Evolutionary conservation across 2,113 vertebrate genomes (phyloP), one percentile per base, ranked within the genome.

Genomic region (Prunella fulvescens): DNA sequence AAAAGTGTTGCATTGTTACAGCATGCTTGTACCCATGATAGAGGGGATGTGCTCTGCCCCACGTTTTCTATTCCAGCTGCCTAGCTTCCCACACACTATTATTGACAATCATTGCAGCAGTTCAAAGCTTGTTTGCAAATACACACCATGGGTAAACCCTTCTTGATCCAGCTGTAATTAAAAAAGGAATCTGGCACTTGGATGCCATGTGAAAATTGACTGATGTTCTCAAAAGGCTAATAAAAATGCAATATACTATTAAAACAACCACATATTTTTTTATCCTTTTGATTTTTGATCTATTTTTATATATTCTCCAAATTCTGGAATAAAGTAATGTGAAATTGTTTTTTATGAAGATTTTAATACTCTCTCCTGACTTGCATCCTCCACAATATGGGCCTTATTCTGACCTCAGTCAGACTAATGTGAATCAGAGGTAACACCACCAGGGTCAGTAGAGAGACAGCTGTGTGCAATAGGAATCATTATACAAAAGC

Each of bases 1-100:
- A 67, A 74, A 89, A 51, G 22, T 0, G 0, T 7, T 0, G 0
- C 26, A 18, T 76, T 50, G 33, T 1, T 2, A 22, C 14, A 86
- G 31, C 31, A 35, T n/a, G 10, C 14, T 73, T 47, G n/a, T 31
- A 35, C 18, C 35, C 25, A 6, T 3, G 0, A 29, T 14, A 56
- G 0, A 71, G 50, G 5, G 19, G 26, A 70, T 31, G 33, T 74
- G 60, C 47, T 62, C 51, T 1, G 3, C 40, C 65, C 50, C 10
- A 3, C 4, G 0, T 12, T 67, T 29, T 15, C 56, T 67, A 3
- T 23, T 47, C 58, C 65, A 7, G 8, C 29, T 67, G 54, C 16
- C 28, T 17, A n/a, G 29, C 50, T 86, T 66, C 65, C 69, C 23
- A 12, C 12, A 50, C 3, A 44, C 24, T 42, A 28, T 28, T 83